phyloP scores from a whole-genome alignment of 1,140 invertebrate genomes.

The Caenorhabditis tropicalis region DNA sequence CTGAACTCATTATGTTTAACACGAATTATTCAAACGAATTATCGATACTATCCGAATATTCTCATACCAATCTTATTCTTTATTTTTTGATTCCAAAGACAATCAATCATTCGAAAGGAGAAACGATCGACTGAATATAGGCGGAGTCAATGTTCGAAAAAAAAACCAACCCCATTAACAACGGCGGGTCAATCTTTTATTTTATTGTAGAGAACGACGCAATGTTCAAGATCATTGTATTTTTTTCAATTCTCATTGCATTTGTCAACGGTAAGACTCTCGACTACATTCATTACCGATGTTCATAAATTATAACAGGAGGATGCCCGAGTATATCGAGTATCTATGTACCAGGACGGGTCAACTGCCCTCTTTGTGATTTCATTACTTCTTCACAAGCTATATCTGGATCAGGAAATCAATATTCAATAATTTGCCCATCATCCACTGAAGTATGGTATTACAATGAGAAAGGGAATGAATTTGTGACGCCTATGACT shows the following conservation, averaged over 20 bases:
- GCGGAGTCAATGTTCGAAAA: background rate
- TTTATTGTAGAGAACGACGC: background rate
- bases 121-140: background rate
- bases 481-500: constrained; percentile 25
- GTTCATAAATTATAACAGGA: background rate
- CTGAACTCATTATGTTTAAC: too few relatives aligned
- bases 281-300: background rate
- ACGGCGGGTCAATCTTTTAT: background rate
- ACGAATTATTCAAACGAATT: too few relatives aligned
- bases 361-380: constrained; percentile 4
- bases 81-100: background rate
- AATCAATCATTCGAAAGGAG: constrained; percentile 8
- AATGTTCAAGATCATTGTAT: constrained; percentile 4
- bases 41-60: too few relatives aligned
- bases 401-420: background rate
- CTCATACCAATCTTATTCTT: background rate
- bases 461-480: constrained; percentile 6
- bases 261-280: background rate
- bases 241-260: background rate
- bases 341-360: background rate
- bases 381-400: background rate
- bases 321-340: background rate
- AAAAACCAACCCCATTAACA: background rate
- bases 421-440: constrained; percentile 7
- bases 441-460: background rate